phyloP scores from a whole-genome alignment of 2,113 vertebrate species.

The Lepus timidus region DNA sequence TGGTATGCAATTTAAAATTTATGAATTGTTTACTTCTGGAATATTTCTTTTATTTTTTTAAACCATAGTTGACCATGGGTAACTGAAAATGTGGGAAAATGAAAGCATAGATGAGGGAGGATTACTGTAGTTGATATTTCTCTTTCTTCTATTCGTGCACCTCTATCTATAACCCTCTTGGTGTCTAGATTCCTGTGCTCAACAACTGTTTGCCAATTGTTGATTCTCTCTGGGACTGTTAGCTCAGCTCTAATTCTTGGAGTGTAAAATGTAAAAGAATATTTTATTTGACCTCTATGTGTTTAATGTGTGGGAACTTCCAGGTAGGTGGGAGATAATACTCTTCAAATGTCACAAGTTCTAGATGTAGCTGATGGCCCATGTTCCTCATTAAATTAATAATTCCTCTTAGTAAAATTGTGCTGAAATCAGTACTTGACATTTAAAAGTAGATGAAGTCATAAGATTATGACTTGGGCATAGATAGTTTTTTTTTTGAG shows the following conservation, averaged over 20 bases:
- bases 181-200: background rate
- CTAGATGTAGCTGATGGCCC: slow-evolving; percentile 24
- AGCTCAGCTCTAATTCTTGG: slow-evolving; percentile 42
- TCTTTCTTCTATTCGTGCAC: rapidly evolving
- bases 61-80: background rate
- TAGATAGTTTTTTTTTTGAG: slow-evolving; percentile 11
- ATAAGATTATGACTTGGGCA: slow-evolving; percentile 72
- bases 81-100: background rate
- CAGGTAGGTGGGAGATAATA: slow-evolving; percentile 63
- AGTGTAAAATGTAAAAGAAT: slow-evolving; percentile 43
- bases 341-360: slow-evolving; percentile 7
- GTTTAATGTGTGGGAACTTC: slow-evolving; percentile 54
- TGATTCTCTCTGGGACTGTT: background rate
- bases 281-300: slow-evolving; percentile 60
- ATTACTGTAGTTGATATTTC: background rate
- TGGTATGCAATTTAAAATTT: background rate
- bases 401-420: slow-evolving; percentile 23
- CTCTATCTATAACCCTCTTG: background rate
- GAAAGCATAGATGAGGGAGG: background rate
- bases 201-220: background rate
- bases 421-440: slow-evolving; percentile 55
- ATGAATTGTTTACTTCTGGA: background rate
- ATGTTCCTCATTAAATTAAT: slow-evolving; percentile 72
- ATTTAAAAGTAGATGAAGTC: slow-evolving; percentile 76
- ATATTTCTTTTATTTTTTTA: background rate